These are phyloP conservation scores for Pentamera pediparva DNA, from an alignment of 53 echinoderm and acorn worm species.

Conservation along the genomic window DNA sequence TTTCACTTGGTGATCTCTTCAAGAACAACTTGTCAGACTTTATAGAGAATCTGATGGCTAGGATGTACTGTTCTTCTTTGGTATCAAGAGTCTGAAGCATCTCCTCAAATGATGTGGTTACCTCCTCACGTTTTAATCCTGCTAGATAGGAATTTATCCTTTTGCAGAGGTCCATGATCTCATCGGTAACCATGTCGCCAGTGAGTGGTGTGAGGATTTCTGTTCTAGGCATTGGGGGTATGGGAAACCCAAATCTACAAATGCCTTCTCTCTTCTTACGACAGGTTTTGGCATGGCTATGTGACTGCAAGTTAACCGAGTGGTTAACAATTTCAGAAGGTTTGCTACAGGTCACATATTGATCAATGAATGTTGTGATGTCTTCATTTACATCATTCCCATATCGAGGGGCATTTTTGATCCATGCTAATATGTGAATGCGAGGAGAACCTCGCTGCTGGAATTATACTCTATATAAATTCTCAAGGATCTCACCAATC, in stretches of 20 bases:
- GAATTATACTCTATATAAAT: conserved; percentile 22
- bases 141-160: background rate
- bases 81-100: conserved; percentile 32
- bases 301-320: background rate
- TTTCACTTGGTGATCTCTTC: conserved; percentile 37
- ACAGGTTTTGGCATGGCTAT: conserved; percentile 9
- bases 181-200: background rate
- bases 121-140: conserved; percentile 7
- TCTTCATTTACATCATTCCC: background rate
- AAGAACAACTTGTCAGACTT: conserved; percentile 39
- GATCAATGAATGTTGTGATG: background rate
- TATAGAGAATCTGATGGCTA: conserved; percentile 18
- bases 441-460: conserved; percentile 30
- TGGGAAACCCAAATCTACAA: conserved; percentile 5
- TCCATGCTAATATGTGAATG: conserved; percentile 17
- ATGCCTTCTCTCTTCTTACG: background rate
- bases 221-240: conserved; percentile 23
- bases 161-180: background rate
- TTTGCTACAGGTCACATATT: conserved; percentile 2
- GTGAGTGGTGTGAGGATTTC: background rate
- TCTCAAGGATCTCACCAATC: conserved; percentile 17
- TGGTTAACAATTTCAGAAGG: background rate
- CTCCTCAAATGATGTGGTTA: conserved; percentile 20
- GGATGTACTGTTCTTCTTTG: conserved; percentile 34
- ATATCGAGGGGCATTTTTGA: conserved; percentile 23